Base-by-base conservation (phyloP, 1,140 invertebrate genomes). In the Rhynchophorus ferrugineus region DNA sequence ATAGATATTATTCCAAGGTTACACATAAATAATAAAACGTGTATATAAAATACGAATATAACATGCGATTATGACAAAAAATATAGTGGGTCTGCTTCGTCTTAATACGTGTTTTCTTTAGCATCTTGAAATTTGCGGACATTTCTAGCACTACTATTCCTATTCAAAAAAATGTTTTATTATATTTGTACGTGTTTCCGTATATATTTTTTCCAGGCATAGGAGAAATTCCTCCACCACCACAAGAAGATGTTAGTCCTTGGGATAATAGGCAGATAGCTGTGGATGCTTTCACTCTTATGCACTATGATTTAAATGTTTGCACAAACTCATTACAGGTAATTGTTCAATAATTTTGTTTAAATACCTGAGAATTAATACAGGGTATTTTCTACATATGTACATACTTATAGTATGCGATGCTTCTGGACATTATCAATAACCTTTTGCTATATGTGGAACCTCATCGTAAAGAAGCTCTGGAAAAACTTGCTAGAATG, bases 271-370 rank as follows among this genome's bases (percentile, higher is more conserved):
- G 82, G 56, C 87, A 95, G 62, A 83, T 86, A 20, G 88, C 90
- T 11, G 91, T 95, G 3, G 95, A 99, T 74, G 91, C 92, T 2
- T 98, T 99, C 64, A 98, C 94, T 0, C 73, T 99, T 1, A 95
- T 97, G 82, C 96, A 99, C 75, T 90, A 99, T 66, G 95, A 98
- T 73, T 74, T 99, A 1, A 91, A 98, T 68, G 91, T 98, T 1
- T 95, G 89, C 71, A 98, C 95, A 3, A 98, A 98, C 73, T 95
- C 92, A 0, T 75, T 95, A 55, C 88, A 91, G 72, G 80, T 82
- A 61, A 41, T 18, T 42, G 1, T 20, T n/a, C n/a, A n/a, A 9
- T 39, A n/a, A 17, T 8, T 8, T 39, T 7, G 6, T 33, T 33
- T 33, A 33, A n/a, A 7, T 33, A n/a, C n/a, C n/a, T n/a, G n/a